Conservation (phyloP, 2,113 vertebrate genomes). For the Terrapene triunguis region DNA sequence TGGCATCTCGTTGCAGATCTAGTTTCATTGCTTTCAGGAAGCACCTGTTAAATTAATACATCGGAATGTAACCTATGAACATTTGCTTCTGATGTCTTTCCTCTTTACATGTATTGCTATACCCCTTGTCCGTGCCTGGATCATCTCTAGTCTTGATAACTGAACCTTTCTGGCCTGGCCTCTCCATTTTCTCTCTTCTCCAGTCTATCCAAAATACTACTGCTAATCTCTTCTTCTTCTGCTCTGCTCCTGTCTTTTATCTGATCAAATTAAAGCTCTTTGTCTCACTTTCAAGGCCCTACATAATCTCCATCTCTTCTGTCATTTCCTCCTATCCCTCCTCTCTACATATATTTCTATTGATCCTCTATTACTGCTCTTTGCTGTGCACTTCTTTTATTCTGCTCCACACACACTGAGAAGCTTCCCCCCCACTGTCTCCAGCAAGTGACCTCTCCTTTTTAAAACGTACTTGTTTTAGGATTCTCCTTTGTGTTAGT, state of each 20-base stretch:
- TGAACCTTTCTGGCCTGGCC: neutral
- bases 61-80: slow-evolving; percentile 56
- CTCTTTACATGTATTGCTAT: neutral
- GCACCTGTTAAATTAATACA: slow-evolving; percentile 73
- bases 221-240: neutral
- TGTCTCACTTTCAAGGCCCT: neutral
- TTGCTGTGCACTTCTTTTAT: neutral
- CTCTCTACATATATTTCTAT: neutral
- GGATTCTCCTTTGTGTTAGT: neutral
- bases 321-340: neutral
- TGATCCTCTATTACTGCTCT: neutral
- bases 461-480: neutral
- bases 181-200: neutral
- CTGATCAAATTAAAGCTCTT: neutral
- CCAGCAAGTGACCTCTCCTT: neutral
- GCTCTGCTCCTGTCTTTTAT: neutral
- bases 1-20: slow-evolving; percentile 64
- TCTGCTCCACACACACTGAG: neutral
- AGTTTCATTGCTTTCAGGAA: slow-evolving; percentile 69
- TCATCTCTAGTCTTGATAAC: neutral
- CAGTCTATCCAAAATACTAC: neutral
- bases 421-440: neutral
- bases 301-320: neutral
- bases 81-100: slow-evolving; percentile 69
- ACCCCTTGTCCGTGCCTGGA: neutral